Evolutionary conservation across 2,888 invertebrate species (phyloP), one percentile per base, ranked within the genome.

Genomic region (Ceriagrion tenellum): DNA sequence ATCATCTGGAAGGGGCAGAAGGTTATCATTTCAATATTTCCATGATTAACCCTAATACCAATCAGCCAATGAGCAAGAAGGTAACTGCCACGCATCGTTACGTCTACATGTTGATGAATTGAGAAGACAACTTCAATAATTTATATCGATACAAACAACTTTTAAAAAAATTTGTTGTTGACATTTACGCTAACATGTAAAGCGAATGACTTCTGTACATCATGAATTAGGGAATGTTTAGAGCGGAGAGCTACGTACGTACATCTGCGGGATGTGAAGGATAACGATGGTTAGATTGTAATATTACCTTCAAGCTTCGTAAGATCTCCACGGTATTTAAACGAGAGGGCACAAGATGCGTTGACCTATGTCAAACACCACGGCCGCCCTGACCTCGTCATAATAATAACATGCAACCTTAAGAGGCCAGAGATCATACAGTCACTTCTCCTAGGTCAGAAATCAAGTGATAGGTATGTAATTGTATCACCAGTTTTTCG

Each of bases 11-110:
- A n/a, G n/a, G n/a, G n/a, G n/a, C n/a, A n/a, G 96, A 96, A 89
- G 96, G 96, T n/a, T 96, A 96, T 95, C 56, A 96, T 59, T 96
- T 96, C 96, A 35, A 96, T 47, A 96, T 96, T 47, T 96, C 96
- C 0, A 95, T 95, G 93, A 91, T 95, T 0, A 96, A 96, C 95
- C 96, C 96, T 20, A 95, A 95, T 12, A 96, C 96, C 20, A 88
- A 90, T 0, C 90, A 56, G 95, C 63, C 69, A n/a, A 88, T 81
- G 95, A 96, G 95, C 95, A 96, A 91, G 95, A 96, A 88, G 88
- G 95, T 95, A 56, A 96, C 95, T 95, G 95, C 95, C 95, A 96
- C 96, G 96, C 96, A 96, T 30, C 96, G 96, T 95, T 96, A 96
- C 96, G 96, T 96, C 18, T 96, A 96, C 88, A 95, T 96, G 74